Conservation (phyloP, 1,140 invertebrate species). For the Wiebesia pumilae region DNA sequence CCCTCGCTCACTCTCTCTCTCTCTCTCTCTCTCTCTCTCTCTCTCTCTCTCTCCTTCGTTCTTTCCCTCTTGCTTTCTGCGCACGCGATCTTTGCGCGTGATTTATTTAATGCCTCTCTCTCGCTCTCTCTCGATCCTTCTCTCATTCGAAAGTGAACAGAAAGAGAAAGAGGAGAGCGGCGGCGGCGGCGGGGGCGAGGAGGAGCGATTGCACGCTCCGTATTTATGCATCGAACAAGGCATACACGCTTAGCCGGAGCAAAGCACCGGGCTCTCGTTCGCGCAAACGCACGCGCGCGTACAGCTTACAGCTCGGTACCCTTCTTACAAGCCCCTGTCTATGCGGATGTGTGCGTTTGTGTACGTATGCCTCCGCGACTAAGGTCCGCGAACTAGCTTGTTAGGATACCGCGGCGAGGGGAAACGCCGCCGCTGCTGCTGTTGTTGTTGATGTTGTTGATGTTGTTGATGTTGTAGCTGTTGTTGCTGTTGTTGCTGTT, state of each 20-base stretch:
- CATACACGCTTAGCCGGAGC: slow-evolving; percentile 57
- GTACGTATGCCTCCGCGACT: neutral
- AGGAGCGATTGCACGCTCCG: slow-evolving; percentile 57
- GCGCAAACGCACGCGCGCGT: slow-evolving; percentile 7
- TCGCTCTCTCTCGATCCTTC: slow-evolving; percentile 62
- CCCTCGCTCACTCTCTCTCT: slow-evolving; percentile 42
- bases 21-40: slow-evolving; percentile 53
- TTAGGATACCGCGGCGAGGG: neutral
- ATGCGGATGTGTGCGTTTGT: neutral
- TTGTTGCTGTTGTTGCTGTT: neutral
- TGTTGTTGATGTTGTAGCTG: too few relatives aligned
- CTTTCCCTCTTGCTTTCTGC: slow-evolving; percentile 52
- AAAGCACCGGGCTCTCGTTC: neutral
- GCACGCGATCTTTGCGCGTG: slow-evolving; percentile 59
- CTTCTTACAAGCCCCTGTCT: neutral
- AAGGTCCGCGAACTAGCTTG: slow-evolving; percentile 11
- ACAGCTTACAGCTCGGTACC: slow-evolving; percentile 1
- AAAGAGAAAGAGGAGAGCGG: neutral
- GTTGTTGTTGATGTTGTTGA: too few relatives aligned
- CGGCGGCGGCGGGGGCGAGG: too few relatives aligned
- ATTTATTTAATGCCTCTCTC: slow-evolving; percentile 61
- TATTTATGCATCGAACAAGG: slow-evolving; percentile 73
- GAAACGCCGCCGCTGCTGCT: neutral
- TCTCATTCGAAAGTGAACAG: neutral
- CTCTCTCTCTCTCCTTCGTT: slow-evolving; percentile 51